phyloP scores from a whole-genome alignment of 2,113 vertebrate species.

The Corydoras maculifer region DNA sequence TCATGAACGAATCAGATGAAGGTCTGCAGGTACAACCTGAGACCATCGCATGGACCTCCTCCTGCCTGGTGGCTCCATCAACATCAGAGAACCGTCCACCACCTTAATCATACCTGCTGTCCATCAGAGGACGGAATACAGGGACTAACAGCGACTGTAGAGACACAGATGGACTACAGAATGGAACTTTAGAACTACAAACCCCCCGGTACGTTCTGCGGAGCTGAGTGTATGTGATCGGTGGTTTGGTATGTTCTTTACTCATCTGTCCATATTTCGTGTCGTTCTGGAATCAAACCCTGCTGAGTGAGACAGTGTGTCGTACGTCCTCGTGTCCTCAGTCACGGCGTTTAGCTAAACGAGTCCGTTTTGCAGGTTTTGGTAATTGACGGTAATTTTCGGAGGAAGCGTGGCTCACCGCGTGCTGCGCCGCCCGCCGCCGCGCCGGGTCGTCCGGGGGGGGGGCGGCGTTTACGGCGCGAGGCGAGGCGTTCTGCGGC shows the following conservation, averaged over 20 bases:
- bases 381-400: conserved; percentile 59
- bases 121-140: too few species aligned
- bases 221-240: too few species aligned
- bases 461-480: conserved; percentile 55
- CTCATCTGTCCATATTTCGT: conserved; percentile 46
- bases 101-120: too few species aligned
- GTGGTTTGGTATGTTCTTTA: conserved; percentile 31
- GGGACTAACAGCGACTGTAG: too few species aligned
- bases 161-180: too few species aligned
- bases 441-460: conserved; percentile 42
- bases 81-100: too few species aligned
- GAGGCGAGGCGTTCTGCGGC: conserved; percentile 41
- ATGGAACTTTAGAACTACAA: too few species aligned
- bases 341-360: conserved; percentile 57
- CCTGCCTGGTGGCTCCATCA: too few species aligned
- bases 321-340: conserved; percentile 44
- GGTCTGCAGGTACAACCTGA: too few species aligned
- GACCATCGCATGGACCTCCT: too few species aligned
- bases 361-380: conserved; percentile 49
- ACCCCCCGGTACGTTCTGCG: too few species aligned
- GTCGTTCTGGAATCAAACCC: conserved; percentile 38
- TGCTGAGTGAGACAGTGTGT: conserved; percentile 28
- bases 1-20: too few species aligned
- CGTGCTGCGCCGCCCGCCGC: conserved; percentile 45
- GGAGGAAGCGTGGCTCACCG: conserved; percentile 58